Percentiles rank a stretch among this genome's conserved stretches.
Evolutionary conservation across 2,797 vertebrate genomes (phyloP).

Genomic region (Hemibagrus guttatus): DNA sequence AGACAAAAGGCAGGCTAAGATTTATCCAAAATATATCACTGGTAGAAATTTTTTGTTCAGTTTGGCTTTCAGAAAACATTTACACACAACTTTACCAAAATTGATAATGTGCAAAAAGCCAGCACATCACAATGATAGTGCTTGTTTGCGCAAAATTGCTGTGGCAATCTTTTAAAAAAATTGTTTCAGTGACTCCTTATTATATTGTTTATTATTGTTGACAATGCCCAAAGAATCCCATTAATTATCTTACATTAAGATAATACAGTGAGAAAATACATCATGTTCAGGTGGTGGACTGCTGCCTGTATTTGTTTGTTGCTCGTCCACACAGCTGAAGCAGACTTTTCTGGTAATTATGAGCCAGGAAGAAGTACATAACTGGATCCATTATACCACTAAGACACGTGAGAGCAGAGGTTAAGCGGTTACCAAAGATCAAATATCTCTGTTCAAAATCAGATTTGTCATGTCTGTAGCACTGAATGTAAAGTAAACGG

Average conservation of each 20-base stretch:
- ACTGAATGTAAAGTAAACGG: conserved; percentile 69
- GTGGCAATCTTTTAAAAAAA: background rate
- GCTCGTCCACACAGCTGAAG: conserved; percentile 63
- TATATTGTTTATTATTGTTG: background rate
- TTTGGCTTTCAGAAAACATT: background rate
- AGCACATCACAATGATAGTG: background rate
- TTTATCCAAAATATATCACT: background rate
- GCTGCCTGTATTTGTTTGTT: background rate
- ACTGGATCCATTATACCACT: conserved; percentile 73
- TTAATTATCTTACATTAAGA: background rate
- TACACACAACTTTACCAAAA: background rate
- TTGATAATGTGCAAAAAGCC: background rate
- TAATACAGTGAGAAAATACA: background rate
- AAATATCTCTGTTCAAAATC: conserved; percentile 34
- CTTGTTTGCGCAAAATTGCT: background rate
- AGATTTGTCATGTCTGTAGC: conserved; percentile 21
- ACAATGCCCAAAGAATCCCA: background rate
- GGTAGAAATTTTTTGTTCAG: background rate
- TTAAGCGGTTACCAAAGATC: conserved; percentile 67
- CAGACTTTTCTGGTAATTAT: conserved; percentile 63
- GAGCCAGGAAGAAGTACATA: conserved; percentile 76
- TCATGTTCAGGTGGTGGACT: conserved; percentile 28
- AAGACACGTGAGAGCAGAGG: conserved; percentile 75
- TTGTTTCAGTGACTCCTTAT: background rate
- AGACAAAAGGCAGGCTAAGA: too few relatives aligned